These are phyloP conservation scores for Phocides pigmalion DNA, from an alignment of 1,140 invertebrate species.

Conservation along the genomic window DNA sequence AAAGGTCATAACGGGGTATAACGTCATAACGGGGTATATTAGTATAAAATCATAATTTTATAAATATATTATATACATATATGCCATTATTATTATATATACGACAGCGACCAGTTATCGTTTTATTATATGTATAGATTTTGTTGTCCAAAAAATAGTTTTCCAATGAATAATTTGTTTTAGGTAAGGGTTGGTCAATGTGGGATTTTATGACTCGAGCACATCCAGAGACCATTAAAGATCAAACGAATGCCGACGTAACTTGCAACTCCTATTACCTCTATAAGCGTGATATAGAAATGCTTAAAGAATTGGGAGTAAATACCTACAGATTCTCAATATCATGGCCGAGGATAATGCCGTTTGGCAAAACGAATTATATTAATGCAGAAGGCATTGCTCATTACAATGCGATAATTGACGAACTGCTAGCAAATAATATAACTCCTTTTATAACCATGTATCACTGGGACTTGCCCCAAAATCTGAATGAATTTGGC, in stretches of 20 bases:
- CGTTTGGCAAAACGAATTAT: not conserved
- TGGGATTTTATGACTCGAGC: not conserved
- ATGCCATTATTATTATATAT: too few relatives aligned
- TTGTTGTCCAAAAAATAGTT: too few relatives aligned
- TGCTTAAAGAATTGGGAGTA: constrained; percentile 75
- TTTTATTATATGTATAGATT: too few relatives aligned
- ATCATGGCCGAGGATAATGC: constrained; percentile 28
- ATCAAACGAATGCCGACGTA: constrained; percentile 82
- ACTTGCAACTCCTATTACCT: constrained; percentile 62
- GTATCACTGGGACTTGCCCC: constrained; percentile 34
- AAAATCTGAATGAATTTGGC: constrained; percentile 80
- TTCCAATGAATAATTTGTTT: too few relatives aligned
- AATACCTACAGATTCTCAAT: constrained; percentile 71
- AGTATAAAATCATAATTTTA: too few relatives aligned
- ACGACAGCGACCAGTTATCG: too few relatives aligned
- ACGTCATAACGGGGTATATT: too few relatives aligned
- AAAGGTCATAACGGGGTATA: too few relatives aligned
- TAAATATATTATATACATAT: too few relatives aligned
- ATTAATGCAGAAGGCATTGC: constrained; percentile 15
- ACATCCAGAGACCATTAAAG: constrained; percentile 35
- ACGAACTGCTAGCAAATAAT: constrained; percentile 16
- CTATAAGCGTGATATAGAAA: constrained; percentile 76
- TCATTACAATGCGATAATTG: constrained; percentile 18
- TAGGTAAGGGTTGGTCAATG: not conserved
- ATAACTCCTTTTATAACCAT: constrained; percentile 26